Evolutionary conservation across 2,113 vertebrate species (phyloP), one percentile per base, ranked within the genome.

Genomic region (Leucoraja erinaceus): DNA sequence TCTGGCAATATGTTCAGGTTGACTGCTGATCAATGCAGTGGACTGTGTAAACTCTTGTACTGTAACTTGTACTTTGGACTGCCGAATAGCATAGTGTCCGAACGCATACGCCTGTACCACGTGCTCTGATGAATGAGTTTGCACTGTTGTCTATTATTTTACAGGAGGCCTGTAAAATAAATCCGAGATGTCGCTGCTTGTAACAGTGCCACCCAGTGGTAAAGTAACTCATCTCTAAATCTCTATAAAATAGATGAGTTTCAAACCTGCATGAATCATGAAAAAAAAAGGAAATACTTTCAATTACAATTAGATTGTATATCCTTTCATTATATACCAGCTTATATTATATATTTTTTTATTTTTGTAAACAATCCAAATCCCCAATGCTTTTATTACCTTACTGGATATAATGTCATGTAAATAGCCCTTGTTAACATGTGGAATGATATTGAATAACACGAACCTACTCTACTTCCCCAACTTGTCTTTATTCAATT

Each of bases 91-190:
- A 86, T 59, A 6, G 56, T 61, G 59, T 11, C 81, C 56, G 61
- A 59, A 86, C 56, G 14, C 56, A 86, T n/a, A 12, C n/a, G 81
- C 28, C 56, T 59, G 81, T 25, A 86, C 61, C 25, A 61, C 61
- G 22, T 84, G 10, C 56, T n/a, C 56, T 61, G 22, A 61, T 86
- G 10, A n/a, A 86, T 54, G 56, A 61, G 28, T 5, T 59, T 28
- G 11, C 81, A 86, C 81, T n/a, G 61, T 86, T n/a, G 54, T 14
- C 81, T n/a, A 90, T 68, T 90, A 90, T 90, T 90, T 90, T 20
- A 38, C 31, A 38, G 20, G 66, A 66, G 31, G 0, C 1, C 33
- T 20, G 22, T 20, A 8, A 70, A 70, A 7, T 90, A 70, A 90
- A 90, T 70, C 66, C 88, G 7, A 47, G 63, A 70, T 47, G n/a